Evolutionary conservation across 2,888 invertebrate genomes (phyloP).

Genomic region (Empis livida): DNA sequence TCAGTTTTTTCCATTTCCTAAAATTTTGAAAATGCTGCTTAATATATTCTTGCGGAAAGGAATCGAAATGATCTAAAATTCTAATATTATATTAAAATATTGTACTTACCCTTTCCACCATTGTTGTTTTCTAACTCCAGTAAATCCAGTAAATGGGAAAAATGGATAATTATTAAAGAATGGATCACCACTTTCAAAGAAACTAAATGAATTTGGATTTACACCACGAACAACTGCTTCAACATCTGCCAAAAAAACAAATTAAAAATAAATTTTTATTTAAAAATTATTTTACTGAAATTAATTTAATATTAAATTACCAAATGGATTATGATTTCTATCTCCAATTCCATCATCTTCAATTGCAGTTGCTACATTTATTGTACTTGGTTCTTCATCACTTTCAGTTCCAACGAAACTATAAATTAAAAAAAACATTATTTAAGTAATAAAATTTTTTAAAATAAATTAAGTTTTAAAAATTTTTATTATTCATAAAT

Average conservation of each 20-base stretch:
- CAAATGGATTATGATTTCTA: not conserved
- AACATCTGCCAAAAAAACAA: slow-evolving; percentile 17
- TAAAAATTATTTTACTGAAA: not conserved
- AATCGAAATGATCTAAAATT: too few species aligned
- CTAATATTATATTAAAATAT: not conserved
- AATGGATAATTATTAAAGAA: slow-evolving; percentile 30
- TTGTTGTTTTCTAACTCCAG: slow-evolving; percentile 25
- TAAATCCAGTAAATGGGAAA: slow-evolving; percentile 28
- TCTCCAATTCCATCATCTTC: not conserved
- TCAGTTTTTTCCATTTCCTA: too few species aligned
- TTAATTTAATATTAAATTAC: not conserved
- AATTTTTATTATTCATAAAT: too few species aligned
- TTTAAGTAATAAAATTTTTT: not conserved
- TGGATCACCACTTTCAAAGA: slow-evolving; percentile 31
- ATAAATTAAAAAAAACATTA: too few species aligned
- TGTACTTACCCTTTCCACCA: slow-evolving; percentile 33
- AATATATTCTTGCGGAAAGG: too few species aligned
- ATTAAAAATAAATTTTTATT: not conserved
- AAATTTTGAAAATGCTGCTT: too few species aligned
- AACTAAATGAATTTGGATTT: slow-evolving; percentile 21
- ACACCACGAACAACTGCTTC: slow-evolving; percentile 24
- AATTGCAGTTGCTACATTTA: not conserved
- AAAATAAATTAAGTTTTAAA: too few species aligned
- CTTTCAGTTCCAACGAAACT: not conserved
- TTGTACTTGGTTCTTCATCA: not conserved